These are phyloP conservation scores for Centropristis striata DNA, from an alignment of 2,113 vertebrate species.

Conservation along the genomic window DNA sequence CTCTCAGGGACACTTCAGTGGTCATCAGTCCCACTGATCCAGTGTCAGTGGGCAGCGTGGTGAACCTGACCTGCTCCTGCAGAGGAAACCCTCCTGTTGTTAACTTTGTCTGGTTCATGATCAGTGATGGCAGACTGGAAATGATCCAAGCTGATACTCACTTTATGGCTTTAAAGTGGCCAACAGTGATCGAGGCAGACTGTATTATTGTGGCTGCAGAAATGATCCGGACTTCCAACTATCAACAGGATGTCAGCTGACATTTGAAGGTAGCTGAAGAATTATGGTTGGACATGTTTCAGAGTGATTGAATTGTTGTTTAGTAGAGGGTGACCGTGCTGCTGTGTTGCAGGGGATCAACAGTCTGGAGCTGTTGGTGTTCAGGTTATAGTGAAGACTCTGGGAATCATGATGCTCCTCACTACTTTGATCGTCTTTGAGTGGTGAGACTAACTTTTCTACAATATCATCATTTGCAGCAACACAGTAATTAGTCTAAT, in stretches of 20 bases:
- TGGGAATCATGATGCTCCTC: constrained; percentile 14
- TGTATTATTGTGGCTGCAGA: constrained; percentile 42
- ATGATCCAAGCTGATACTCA: neutral
- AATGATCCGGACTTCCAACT: constrained; percentile 13
- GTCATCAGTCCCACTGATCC: constrained; percentile 43
- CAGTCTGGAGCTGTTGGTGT: neutral
- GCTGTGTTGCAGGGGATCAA: constrained; percentile 14
- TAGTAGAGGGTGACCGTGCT: neutral
- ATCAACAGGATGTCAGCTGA: constrained; percentile 11
- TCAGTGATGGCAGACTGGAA: constrained; percentile 14
- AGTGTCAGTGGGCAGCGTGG: constrained; percentile 32
- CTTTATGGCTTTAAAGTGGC: constrained; percentile 23
- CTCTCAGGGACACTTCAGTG: constrained; percentile 53
- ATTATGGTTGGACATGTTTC: neutral
- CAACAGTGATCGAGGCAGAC: neutral
- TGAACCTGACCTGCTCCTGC: constrained; percentile 55
- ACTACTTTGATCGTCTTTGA: constrained; percentile 9
- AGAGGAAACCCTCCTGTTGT: constrained; percentile 37
- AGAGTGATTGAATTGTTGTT: neutral
- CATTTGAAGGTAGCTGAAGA: constrained; percentile 19
- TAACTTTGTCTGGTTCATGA: constrained; percentile 41
- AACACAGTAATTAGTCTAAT: too few species aligned
- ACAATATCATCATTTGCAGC: neutral
- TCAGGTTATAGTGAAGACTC: neutral
- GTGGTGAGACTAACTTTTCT: constrained; percentile 22